Conservation (phyloP, 2,888 invertebrate species). For the Brachyptera putata region DNA sequence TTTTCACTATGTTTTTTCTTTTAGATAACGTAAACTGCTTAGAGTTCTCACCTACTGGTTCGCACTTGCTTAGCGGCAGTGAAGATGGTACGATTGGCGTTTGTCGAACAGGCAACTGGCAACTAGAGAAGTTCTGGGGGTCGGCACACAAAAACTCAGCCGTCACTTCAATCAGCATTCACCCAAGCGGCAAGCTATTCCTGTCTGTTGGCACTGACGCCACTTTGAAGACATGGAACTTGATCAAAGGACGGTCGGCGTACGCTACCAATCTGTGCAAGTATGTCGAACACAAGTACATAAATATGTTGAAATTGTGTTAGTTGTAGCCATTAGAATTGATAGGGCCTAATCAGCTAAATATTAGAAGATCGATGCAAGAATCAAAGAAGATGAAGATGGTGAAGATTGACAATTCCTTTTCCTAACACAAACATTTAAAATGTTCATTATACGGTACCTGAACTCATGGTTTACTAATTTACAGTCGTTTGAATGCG, state of each 20-base stretch:
- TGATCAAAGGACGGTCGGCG: slow-evolving; percentile 85
- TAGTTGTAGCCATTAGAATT: too few relatives aligned
- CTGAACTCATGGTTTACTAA: too few relatives aligned
- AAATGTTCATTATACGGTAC: too few relatives aligned
- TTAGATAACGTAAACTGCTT: slow-evolving; percentile 70
- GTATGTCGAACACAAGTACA: slow-evolving; percentile 20
- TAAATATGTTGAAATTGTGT: too few relatives aligned
- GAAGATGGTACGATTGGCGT: slow-evolving; percentile 81
- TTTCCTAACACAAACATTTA: too few relatives aligned
- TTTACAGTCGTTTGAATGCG: too few relatives aligned
- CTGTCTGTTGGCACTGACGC: slow-evolving; percentile 81
- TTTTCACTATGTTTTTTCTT: slow-evolving; percentile 29
- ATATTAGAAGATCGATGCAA: too few relatives aligned
- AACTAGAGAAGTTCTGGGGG: slow-evolving; percentile 74
- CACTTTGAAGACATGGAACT: slow-evolving; percentile 87
- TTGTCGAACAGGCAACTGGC: slow-evolving; percentile 80
- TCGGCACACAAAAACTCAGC: slow-evolving; percentile 73
- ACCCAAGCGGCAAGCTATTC: slow-evolving; percentile 85
- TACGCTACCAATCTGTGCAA: slow-evolving; percentile 78
- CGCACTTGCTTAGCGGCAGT: slow-evolving; percentile 78
- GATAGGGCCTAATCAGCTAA: too few relatives aligned
- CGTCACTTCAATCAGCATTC: slow-evolving; percentile 72
- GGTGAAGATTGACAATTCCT: too few relatives aligned
- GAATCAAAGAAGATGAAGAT: too few relatives aligned
- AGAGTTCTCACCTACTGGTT: slow-evolving; percentile 68